Base-by-base conservation (phyloP, 2,888 invertebrate species). In the Andrena bicolor region DNA sequence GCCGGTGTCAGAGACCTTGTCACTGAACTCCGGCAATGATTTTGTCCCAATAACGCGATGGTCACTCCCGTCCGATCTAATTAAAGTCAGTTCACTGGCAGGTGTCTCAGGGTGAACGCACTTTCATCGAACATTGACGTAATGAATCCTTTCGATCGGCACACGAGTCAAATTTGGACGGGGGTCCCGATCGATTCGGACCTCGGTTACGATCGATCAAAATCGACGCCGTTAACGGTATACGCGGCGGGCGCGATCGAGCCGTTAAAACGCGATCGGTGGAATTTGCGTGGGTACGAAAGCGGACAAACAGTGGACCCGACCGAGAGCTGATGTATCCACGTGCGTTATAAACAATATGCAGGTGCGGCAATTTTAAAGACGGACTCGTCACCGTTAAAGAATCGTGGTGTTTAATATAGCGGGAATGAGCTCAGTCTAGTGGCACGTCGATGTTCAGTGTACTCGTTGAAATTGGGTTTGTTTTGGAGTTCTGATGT, bases 291-390 rank as follows among this genome's bases (percentile, higher is more conserved):
- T 89, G 88, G 86, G 84, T 86, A 83, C 77, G 70, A 73, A 79
- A 83, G 85, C 83, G 86, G 80, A 83, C 82, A 76, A 86, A 80
- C 78, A 66, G 78, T 56, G 80, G 76, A 69, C 83, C 80, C 58
- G 51, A 66, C 66, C 75, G 63, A 28, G 48, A 30, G 35, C 58
- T 58, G 68, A 76, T 63, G 71, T 74, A 76, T 66, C 72, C 56
- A 23, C 23, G 61, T 64, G 63, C 49, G 74, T 83, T 77, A 82
- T 80, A 86, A 89, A 90, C 87, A 90, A 86, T 90, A 87, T 85
- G 82, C 90, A 90, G 90, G 90, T 87, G 90, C 88, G 89, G 90
- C 89, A 65, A 85, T 80, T 88, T 87, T 85, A 85, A 84, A 79
- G 85, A 87, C 64, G 76, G 83, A 82, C 82, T 81, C 86, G 88